phyloP scores from a whole-genome alignment of 2,113 vertebrate species.

The Grallaria varia region DNA sequence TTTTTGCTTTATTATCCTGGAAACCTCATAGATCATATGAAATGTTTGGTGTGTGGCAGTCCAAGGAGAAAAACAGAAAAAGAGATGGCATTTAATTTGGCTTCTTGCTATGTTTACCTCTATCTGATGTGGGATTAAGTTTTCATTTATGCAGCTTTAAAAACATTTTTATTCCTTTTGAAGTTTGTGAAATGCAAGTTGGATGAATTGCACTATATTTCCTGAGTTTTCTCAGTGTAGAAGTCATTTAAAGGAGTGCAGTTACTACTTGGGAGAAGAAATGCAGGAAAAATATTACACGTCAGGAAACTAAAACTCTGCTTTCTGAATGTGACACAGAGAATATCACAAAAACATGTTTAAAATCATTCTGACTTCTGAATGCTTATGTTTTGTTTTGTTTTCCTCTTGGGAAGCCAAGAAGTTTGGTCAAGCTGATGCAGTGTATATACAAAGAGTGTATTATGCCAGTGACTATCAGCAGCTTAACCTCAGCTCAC shows the following conservation, averaged over 20 bases:
- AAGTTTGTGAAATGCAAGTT: constrained; percentile 37
- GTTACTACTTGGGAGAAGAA: neutral
- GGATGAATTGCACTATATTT: constrained; percentile 25
- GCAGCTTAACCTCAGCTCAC: neutral
- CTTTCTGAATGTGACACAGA: neutral
- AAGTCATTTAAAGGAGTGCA: neutral
- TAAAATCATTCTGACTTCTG: neutral
- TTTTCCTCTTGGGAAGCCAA: neutral
- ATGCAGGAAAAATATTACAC: neutral
- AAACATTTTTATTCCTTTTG: constrained; percentile 50
- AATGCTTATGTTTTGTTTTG: neutral
- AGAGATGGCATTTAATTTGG: constrained; percentile 11
- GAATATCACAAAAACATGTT: neutral
- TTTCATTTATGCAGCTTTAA: constrained; percentile 47
- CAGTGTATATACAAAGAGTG: neutral
- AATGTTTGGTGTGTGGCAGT: constrained; percentile 41
- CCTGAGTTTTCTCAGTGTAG: neutral
- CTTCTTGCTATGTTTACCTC: constrained; percentile 36
- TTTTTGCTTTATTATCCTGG: constrained; percentile 44
- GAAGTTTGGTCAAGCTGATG: neutral
- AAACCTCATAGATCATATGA: constrained; percentile 58
- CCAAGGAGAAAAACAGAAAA: constrained; percentile 42
- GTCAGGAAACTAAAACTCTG: neutral
- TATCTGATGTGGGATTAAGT: constrained; percentile 51
- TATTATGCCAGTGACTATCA: neutral